Conservation (phyloP, 1,140 invertebrate species). For the Zaprionus nigranus region DNA sequence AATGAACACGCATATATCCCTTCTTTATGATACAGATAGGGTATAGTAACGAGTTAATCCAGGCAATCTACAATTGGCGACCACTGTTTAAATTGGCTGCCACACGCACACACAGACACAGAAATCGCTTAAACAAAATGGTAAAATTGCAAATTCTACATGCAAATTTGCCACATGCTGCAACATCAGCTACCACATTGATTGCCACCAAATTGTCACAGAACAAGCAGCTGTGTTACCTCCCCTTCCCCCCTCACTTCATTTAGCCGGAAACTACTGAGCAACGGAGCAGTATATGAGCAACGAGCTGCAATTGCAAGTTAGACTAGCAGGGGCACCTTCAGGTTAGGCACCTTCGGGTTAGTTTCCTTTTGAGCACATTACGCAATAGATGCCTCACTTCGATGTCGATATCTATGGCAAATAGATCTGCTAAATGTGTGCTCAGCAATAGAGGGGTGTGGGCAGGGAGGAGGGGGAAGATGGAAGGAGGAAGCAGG, state of each 20-base stretch:
- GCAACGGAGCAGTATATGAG: not conserved
- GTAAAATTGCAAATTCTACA: not conserved
- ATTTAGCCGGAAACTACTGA: too few species aligned
- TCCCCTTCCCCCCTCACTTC: too few species aligned
- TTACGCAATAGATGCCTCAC: not conserved
- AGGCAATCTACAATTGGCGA: not conserved
- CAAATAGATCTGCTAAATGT: not conserved
- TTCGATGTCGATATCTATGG: not conserved
- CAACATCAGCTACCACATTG: slow-evolving; percentile 4
- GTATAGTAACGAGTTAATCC: not conserved
- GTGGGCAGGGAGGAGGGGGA: not conserved
- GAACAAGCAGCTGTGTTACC: not conserved
- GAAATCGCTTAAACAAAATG: not conserved
- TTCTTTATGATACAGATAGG: not conserved
- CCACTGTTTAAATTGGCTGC: slow-evolving; percentile 7
- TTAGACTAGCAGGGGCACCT: too few species aligned
- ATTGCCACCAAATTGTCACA: slow-evolving; percentile 4
- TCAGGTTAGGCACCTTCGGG: too few species aligned
- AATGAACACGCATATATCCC: not conserved
- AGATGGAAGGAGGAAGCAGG: not conserved
- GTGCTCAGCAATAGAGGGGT: not conserved
- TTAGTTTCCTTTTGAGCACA: not conserved
- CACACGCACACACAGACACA: not conserved
- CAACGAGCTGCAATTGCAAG: not conserved
- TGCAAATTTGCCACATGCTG: slow-evolving; percentile 1